Evolutionary conservation across 2,888 invertebrate species (phyloP).

Genomic region (Schizotus pectinicornis): DNA sequence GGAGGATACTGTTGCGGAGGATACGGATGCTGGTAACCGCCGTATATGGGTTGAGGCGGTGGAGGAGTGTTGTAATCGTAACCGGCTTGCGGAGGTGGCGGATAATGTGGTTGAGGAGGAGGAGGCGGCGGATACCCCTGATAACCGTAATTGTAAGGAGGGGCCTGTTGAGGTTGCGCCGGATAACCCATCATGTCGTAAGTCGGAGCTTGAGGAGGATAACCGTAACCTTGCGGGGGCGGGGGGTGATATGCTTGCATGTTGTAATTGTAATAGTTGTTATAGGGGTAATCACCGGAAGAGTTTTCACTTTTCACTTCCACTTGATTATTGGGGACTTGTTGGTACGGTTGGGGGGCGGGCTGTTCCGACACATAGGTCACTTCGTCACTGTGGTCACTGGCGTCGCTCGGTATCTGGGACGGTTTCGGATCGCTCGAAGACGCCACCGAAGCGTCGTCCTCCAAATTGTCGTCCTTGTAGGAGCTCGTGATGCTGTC

Average conservation of each 20-base stretch:
- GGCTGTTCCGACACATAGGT: slow-evolving; percentile 50
- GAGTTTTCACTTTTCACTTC: slow-evolving; percentile 23
- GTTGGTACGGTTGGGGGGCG: slow-evolving; percentile 30
- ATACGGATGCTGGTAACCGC: slow-evolving; percentile 45
- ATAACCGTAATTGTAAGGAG: slow-evolving; percentile 48
- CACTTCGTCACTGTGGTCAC: slow-evolving; percentile 50
- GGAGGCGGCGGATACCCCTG: slow-evolving; percentile 51
- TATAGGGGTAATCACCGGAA: slow-evolving; percentile 26
- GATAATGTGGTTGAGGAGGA: slow-evolving; percentile 48
- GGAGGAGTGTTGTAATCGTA: slow-evolving; percentile 38
- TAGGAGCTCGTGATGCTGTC: slow-evolving; percentile 56
- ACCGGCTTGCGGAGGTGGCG: slow-evolving; percentile 40
- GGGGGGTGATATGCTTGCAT: slow-evolving; percentile 39
- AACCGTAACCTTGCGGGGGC: slow-evolving; percentile 47
- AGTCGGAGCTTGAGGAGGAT: slow-evolving; percentile 50
- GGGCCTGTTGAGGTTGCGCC: slow-evolving; percentile 42
- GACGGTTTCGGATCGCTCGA: slow-evolving; percentile 28
- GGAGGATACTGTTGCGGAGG: slow-evolving; percentile 50
- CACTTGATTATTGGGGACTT: slow-evolving; percentile 3
- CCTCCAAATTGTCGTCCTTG: slow-evolving; percentile 47
- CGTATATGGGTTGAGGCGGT: slow-evolving; percentile 45
- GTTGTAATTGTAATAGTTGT: slow-evolving; percentile 46
- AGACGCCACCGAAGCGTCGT: slow-evolving; percentile 39
- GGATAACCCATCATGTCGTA: slow-evolving; percentile 54
- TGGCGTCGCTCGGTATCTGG: slow-evolving; percentile 37